Base-by-base conservation (phyloP, 2,888 invertebrate species). In the Drosophila maculinotata region DNA sequence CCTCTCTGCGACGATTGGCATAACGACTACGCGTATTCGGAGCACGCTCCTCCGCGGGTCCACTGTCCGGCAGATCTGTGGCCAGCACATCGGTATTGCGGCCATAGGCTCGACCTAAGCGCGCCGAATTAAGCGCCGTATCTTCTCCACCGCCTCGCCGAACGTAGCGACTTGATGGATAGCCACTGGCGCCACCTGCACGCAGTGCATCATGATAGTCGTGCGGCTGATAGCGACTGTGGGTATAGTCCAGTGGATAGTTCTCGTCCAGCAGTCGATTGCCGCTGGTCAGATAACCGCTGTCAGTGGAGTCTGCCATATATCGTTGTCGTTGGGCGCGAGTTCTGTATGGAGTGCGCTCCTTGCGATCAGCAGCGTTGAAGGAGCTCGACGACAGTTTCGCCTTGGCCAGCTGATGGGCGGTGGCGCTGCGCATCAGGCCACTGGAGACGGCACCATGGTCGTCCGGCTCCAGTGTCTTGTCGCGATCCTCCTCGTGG, bases 341-440 rank as follows among this genome's bases (percentile, higher is more conserved):
- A 3, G 90, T 70, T 25, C 91, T 76, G 58, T 91, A 91, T 2
- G 92, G 91, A 0, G 92, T 91, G 25, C 90, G 87, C 60, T 92
- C 92, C 54, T 91, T 92, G 42, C 88, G 93, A 93, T 76, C 92
- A 77, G 56, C 93, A 91, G 89, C 92, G 92, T 78, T 90, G 48
- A 90, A 93, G 89, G 88, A 93, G 93, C 17, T 95, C 94, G 36
- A 90, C 2, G 83, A 83, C 2, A 90, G 95, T 94, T 91, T 86
- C 1, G 86, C 53, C 2, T 75, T 76, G 42, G 94, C 93, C 69
- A 96, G 93, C 8, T 95, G 92, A 52, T 96, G 94, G 3, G 94
- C 94, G 1, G 96, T 95, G 12, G 95, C 93, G 89, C 95, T 96
- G 89, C 95, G 94, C 79, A 94, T 92, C 26, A 96, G 90, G 0